Evolutionary conservation across 2,113 vertebrate species (phyloP).

Genomic region (Ariopsis seemanni): DNA sequence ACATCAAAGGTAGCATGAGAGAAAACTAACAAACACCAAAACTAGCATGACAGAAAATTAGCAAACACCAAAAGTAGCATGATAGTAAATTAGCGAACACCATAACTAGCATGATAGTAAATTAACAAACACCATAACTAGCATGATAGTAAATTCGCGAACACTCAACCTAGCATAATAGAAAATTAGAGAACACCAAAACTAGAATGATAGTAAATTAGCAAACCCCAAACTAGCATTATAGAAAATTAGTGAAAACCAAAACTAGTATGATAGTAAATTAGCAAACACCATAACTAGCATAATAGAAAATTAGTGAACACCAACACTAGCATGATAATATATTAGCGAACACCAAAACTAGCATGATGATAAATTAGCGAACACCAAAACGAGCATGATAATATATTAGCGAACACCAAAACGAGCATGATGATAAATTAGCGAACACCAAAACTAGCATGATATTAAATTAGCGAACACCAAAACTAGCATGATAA

Average conservation of each 20-base stretch:
- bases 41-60: not conserved
- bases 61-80: not conserved
- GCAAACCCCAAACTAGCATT: not conserved
- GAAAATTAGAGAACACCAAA: too few species aligned
- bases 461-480: not conserved
- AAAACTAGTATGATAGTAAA: not conserved
- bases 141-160: too few species aligned
- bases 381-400: not conserved
- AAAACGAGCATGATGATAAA: not conserved
- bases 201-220: not conserved
- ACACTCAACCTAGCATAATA: too few species aligned
- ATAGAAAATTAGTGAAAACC: not conserved
- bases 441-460: not conserved
- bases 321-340: not conserved
- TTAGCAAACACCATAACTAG: not conserved
- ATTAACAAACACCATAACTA: not conserved
- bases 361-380: not conserved
- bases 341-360: not conserved
- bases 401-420: not conserved
- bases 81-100: not conserved
- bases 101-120: not conserved
- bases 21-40: not conserved
- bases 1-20: not conserved
- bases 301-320: not conserved
- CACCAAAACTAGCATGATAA: not conserved